phyloP scores from a whole-genome alignment of 2,888 invertebrate genomes.

The Bimastos eiseni region DNA sequence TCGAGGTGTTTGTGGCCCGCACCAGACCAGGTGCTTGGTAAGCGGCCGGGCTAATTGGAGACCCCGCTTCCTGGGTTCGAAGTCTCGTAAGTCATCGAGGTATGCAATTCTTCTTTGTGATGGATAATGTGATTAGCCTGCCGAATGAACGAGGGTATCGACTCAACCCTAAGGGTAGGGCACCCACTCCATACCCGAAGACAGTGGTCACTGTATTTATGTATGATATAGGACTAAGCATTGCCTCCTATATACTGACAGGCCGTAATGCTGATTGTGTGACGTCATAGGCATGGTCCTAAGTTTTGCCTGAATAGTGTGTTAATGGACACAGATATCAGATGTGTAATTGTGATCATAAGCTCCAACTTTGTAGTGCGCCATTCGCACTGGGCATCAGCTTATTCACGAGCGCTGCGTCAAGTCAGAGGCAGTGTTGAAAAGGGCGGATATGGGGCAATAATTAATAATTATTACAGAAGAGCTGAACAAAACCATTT shows the following conservation, averaged over 20 bases:
- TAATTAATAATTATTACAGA: no score
- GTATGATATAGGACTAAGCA: neutral
- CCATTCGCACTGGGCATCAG: no score
- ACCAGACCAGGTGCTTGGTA: constrained; percentile 15
- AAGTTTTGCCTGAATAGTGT: no score
- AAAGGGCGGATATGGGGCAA: no score
- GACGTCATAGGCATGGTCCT: no score
- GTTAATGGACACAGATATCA: no score
- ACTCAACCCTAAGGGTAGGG: neutral
- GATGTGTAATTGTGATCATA: no score
- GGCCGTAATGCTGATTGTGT: no score
- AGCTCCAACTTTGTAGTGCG: no score
- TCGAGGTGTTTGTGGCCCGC: neutral
- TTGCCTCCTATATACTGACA: neutral
- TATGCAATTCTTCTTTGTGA: neutral
- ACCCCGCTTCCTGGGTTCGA: neutral
- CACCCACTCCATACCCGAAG: neutral
- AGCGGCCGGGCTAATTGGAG: neutral
- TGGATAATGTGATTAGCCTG: constrained; percentile 6
- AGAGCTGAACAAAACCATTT: no score
- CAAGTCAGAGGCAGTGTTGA: no score
- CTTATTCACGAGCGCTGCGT: no score
- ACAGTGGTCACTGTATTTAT: neutral
- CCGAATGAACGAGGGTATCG: neutral
- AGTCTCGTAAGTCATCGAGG: neutral